Evolutionary conservation across 2,113 vertebrate species (phyloP), one percentile per base, ranked within the genome.

Genomic region (Amia ocellicauda): DNA sequence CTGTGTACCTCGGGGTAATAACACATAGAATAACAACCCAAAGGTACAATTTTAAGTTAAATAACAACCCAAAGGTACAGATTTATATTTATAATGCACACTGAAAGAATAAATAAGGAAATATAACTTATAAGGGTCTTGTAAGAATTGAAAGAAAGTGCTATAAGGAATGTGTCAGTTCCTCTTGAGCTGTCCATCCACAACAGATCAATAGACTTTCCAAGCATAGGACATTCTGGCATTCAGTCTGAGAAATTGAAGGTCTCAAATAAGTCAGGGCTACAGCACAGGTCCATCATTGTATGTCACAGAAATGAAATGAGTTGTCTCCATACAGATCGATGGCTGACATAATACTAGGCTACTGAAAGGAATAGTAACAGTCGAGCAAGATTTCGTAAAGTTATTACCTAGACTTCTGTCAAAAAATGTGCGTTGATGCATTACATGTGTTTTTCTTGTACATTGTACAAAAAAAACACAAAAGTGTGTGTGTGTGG

Each of bases 291-390:
- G 90, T 96, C 93, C 92, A 94, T 96, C 93, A 94, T 88, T 81
- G 81, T 83, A 78, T 92, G 93, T 93, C 92, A 92, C 80, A 75
- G 86, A 88, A 92, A 90, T 91, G 88, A 94, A 98, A 97, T 95
- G 92, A 97, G 94, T 95, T 94, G 95, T 97, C 93, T 95, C 83
- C 85, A 81, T 81, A 78, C 88, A 87, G 91, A 95, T 93, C 93
- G 92, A 95, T 94, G 93, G 87, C 87, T 90, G 93, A 92, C 93
- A 94, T 80, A 78, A 87, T 84, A 85, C 76, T 80, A 74, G 74
- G 63, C 73, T 80, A 78, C 78, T 80, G 78, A 76, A 67, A 87
- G 73, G 59, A 74, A 80, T 79, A 82, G 82, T 83, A 87, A 85
- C 81, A 84, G 85, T 76, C 82, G 43, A 77, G 83, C 67, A 41